Evolutionary conservation across 1,140 invertebrate species (phyloP).

Genomic region (Gonatopus flavifemur): DNA sequence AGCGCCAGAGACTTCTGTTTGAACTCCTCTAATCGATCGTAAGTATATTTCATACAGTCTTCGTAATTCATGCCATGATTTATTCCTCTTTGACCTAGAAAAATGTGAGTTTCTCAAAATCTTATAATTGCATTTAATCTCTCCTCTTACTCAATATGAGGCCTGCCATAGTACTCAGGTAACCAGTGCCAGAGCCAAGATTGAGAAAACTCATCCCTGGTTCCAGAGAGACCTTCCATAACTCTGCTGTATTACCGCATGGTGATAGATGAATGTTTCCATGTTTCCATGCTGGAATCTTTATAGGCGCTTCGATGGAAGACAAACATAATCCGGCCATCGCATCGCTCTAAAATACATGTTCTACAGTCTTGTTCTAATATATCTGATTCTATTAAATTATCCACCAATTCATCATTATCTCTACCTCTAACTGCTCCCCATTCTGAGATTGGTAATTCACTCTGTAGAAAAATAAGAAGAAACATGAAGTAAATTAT

Average conservation of each 20-base stretch:
- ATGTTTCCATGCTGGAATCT: slow-evolving; percentile 82
- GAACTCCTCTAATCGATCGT: slow-evolving; percentile 73
- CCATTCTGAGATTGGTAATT: slow-evolving; percentile 64
- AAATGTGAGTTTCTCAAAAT: too few relatives aligned
- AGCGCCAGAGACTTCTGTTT: slow-evolving; percentile 70
- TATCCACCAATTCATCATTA: slow-evolving; percentile 87
- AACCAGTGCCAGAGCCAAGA: slow-evolving; percentile 87
- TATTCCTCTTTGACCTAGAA: slow-evolving; percentile 67
- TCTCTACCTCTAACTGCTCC: slow-evolving; percentile 79
- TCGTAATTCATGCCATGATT: slow-evolving; percentile 87
- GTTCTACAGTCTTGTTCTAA: slow-evolving; percentile 73
- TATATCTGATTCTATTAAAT: slow-evolving; percentile 77
- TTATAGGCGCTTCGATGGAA: slow-evolving; percentile 74
- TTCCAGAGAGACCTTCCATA: slow-evolving; percentile 76
- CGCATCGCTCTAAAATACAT: slow-evolving; percentile 83
- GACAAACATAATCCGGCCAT: slow-evolving; percentile 78
- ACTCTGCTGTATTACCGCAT: slow-evolving; percentile 88
- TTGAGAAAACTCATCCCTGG: slow-evolving; percentile 84
- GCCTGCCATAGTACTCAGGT: slow-evolving; percentile 88
- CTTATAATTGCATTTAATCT: too few relatives aligned
- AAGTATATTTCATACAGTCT: slow-evolving; percentile 78
- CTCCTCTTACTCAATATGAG: slow-evolving; percentile 73
- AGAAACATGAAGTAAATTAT: too few relatives aligned
- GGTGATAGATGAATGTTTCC: slow-evolving; percentile 85
- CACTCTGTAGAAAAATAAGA: too few relatives aligned